Evolutionary conservation across 2,888 invertebrate genomes (phyloP), one percentile per base, ranked within the genome.

Genomic region (Lagria hirta): DNA sequence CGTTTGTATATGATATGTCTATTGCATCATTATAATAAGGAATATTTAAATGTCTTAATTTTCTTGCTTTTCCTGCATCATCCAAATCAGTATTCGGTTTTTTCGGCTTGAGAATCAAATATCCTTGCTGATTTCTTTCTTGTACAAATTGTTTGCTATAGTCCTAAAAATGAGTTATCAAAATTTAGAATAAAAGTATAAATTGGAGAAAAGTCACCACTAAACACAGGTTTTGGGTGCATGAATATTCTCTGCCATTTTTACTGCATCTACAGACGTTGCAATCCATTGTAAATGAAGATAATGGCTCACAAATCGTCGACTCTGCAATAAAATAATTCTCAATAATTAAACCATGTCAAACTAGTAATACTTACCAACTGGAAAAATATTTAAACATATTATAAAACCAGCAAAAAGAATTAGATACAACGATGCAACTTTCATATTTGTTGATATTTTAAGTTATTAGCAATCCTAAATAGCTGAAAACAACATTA

Each of bases 251-350:
- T 3, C 58, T 61, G 1, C 78, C 78, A 50, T 72, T 72, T 0
- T 47, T 24, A 1, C 69, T 68, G 53, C 78, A 78, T 14, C 62
- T 66, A 49, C 79, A 79, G n/a, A 66, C 69, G 57, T 79, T 79
- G 48, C 69, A 71, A 22, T 67, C 64, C 4, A 61, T 42, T 37
- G 52, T 58, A 49, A 65, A 69, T 8, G 21, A 40, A n/a, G 60
- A 54, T 4, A 55, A 51, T 2, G 69, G 66, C 18, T 52, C 51
- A 30, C 67, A 68, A n/a, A 49, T 43, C n/a, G 58, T 51, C 2
- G 56, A 56, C 32, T 47, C 60, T 58, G 48, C 32, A 55, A 52
- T 45, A 44, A 36, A 3, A 27, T 28, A 15, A 34, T 7, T n/a
- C n/a, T n/a, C 10, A 16, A 16, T 11, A 15, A 20, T 28, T 22